Conservation (phyloP, 2,888 invertebrate species). For the Isoperla grammatica region DNA sequence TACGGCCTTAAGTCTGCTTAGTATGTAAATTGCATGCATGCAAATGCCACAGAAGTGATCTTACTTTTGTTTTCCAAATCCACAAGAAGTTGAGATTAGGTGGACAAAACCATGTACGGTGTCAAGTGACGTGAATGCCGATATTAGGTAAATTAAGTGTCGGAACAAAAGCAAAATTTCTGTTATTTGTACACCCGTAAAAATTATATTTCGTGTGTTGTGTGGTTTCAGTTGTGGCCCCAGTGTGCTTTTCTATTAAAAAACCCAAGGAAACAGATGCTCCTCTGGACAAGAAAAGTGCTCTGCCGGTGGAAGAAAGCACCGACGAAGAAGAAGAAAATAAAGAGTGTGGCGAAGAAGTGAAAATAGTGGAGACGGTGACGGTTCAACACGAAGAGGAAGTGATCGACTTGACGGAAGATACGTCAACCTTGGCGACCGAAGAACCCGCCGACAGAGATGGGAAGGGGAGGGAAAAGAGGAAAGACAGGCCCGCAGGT, state of each 20-base stretch:
- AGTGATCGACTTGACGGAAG: slow-evolving; percentile 36
- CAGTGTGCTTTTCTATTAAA: slow-evolving; percentile 80
- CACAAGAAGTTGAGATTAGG: too few species aligned
- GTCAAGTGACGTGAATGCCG: too few species aligned
- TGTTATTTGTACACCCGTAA: too few species aligned
- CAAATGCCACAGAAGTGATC: too few species aligned
- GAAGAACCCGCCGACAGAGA: too few species aligned
- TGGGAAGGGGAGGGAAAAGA: slow-evolving; percentile 8
- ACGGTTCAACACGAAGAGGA: slow-evolving; percentile 39
- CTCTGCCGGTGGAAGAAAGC: slow-evolving; percentile 68
- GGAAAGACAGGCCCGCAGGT: slow-evolving; percentile 6
- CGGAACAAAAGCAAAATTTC: too few species aligned
- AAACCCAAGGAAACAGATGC: slow-evolving; percentile 69
- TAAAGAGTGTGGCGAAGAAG: slow-evolving; percentile 12
- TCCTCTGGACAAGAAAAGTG: slow-evolving; percentile 55
- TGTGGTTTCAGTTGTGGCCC: slow-evolving; percentile 46
- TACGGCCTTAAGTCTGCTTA: too few species aligned
- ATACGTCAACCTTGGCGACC: background rate
- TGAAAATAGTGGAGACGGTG: slow-evolving; percentile 3
- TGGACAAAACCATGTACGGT: too few species aligned
- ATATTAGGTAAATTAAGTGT: too few species aligned
- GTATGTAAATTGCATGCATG: too few species aligned
- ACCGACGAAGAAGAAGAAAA: slow-evolving; percentile 51
- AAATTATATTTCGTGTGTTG: too few species aligned
- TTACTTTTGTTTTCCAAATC: too few species aligned